A percentile compares a stretch with the other conserved stretches of the same genome.
Evolutionary conservation across 1,140 invertebrate species (phyloP).

Genomic region (Uloborus diversus): DNA sequence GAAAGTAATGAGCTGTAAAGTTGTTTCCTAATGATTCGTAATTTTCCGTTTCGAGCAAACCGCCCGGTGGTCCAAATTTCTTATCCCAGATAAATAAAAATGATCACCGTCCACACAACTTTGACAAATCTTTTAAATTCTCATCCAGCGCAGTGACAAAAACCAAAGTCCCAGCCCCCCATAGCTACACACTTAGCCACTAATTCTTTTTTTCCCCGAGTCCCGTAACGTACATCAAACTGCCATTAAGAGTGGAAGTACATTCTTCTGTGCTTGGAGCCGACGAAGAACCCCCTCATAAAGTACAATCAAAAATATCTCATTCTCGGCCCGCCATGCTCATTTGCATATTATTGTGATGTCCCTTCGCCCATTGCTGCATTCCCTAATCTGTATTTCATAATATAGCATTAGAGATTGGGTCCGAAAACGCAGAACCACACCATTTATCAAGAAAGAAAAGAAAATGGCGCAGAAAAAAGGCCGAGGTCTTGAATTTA

Average conservation of each 20-base stretch:
- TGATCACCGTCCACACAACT: background rate
- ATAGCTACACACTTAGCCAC: background rate
- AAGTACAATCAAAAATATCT: constrained; percentile 46
- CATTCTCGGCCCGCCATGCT: constrained; percentile 6
- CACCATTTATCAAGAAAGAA: constrained; percentile 37
- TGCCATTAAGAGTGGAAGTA: constrained; percentile 26
- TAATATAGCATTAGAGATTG: constrained; percentile 33
- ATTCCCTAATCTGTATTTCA: constrained; percentile 51
- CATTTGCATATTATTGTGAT: constrained; percentile 48
- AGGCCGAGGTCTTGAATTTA: constrained; percentile 43
- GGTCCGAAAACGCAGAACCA: constrained; percentile 3
- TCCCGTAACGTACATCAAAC: constrained; percentile 44
- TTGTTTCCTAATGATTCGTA: background rate
- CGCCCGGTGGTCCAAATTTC: background rate
- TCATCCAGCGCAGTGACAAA: constrained; percentile 29
- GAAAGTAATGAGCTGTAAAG: background rate
- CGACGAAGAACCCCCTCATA: constrained; percentile 27
- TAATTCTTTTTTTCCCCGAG: background rate
- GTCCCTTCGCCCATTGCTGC: constrained; percentile 7
- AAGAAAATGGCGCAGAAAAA: constrained; percentile 25
- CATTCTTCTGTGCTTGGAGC: constrained; percentile 1
- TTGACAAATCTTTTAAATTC: constrained; percentile 48
- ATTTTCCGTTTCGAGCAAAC: background rate
- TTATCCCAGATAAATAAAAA: background rate
- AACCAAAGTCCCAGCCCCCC: background rate